These are phyloP conservation scores for Eulemur rufifrons DNA, from an alignment of 2,113 vertebrate species.

Conservation along the genomic window DNA sequence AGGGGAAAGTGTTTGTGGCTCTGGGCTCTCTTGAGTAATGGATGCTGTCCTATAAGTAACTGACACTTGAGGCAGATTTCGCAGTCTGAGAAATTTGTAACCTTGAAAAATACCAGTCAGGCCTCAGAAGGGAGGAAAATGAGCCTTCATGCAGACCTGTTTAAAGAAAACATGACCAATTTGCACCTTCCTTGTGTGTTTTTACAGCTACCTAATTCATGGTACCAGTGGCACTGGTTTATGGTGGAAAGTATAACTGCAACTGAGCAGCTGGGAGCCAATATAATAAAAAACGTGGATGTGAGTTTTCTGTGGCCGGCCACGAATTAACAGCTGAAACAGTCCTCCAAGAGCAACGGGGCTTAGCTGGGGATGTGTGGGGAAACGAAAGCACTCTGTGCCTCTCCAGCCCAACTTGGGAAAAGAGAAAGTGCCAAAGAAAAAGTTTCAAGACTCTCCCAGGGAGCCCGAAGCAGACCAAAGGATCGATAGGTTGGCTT, in stretches of 20 bases:
- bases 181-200: constrained; percentile 54
- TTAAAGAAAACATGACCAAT: constrained; percentile 49
- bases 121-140: neutral
- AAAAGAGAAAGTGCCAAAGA: neutral
- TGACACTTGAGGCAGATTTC: neutral
- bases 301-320: neutral
- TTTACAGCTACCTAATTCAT: constrained; percentile 44
- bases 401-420: neutral
- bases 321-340: constrained; percentile 43
- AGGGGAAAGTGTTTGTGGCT: neutral
- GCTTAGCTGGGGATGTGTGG: neutral
- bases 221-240: neutral
- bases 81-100: neutral
- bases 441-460: neutral
- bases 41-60: neutral
- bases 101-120: neutral
- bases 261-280: neutral
- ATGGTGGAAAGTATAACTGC: neutral
- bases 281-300: constrained; percentile 29
- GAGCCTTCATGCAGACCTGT: neutral
- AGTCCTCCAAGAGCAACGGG: neutral
- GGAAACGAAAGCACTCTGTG: constrained; percentile 42
- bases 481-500: neutral
- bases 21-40: constrained; percentile 15
- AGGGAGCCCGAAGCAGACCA: neutral